These are phyloP conservation scores for Pseudococcus longispinus DNA, from an alignment of 2,888 invertebrate genomes.

Conservation along the genomic window DNA sequence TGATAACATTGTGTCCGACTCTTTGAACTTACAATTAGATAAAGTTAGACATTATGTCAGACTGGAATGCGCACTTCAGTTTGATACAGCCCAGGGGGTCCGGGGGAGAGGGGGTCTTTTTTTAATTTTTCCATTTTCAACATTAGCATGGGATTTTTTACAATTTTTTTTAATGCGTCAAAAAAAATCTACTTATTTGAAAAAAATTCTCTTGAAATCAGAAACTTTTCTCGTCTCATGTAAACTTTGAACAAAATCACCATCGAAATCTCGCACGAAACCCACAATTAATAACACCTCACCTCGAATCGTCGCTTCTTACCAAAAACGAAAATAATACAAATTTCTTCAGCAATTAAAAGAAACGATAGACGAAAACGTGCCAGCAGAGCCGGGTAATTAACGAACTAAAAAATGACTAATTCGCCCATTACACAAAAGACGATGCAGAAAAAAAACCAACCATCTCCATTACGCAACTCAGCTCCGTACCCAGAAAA, in stretches of 20 bases:
- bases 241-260: background rate
- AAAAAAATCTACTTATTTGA: too few species aligned
- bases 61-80: too few species aligned
- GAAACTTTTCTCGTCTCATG: background rate
- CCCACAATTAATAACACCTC: background rate
- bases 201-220: background rate
- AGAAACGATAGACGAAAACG: background rate
- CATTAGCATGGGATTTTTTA: too few species aligned
- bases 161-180: too few species aligned
- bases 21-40: too few species aligned
- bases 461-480: background rate
- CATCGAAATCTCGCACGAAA: background rate
- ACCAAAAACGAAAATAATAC: slow-evolving; percentile 5
- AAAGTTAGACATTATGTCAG: too few species aligned
- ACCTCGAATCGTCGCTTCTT: background rate
- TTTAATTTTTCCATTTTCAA: too few species aligned
- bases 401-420: slow-evolving; percentile 26
- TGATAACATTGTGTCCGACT: too few species aligned
- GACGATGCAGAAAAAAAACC: background rate
- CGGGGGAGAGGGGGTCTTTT: too few species aligned
- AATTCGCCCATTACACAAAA: slow-evolving; percentile 18
- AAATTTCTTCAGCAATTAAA: background rate
- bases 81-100: too few species aligned
- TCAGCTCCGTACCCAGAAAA: background rate
- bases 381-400: background rate